These are phyloP conservation scores for Cheiracanthium punctorium DNA, from an alignment of 2,888 invertebrate species.

Conservation along the genomic window DNA sequence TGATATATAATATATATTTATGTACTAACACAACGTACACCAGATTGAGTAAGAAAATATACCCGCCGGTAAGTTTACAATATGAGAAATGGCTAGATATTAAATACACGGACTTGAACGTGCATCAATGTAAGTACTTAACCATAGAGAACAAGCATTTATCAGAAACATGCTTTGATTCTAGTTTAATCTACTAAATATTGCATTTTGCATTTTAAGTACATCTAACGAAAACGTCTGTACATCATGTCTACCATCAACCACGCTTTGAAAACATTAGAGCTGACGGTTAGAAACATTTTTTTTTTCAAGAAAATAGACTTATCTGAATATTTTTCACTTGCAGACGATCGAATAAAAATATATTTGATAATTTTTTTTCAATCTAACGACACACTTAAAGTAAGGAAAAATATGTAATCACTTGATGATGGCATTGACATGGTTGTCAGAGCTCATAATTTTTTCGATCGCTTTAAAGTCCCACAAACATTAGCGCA, in stretches of 20 bases:
- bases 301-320: background rate
- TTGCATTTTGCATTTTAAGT: conserved; percentile 40
- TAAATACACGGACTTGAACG: conserved; percentile 58
- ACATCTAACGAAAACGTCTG: conserved; percentile 20
- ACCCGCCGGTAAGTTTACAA: conserved; percentile 65
- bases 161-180: conserved; percentile 44
- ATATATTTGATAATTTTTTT: background rate
- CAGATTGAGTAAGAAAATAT: conserved; percentile 70
- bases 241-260: background rate
- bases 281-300: background rate
- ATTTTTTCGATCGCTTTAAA: background rate
- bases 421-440: background rate
- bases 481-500: background rate
- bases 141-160: conserved; percentile 53
- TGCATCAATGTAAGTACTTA: conserved; percentile 57
- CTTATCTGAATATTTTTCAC: background rate
- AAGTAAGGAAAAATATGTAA: background rate
- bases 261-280: background rate
- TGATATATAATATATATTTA: conserved; percentile 68
- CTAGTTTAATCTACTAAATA: conserved; percentile 22
- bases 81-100: conserved; percentile 66
- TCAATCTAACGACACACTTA: background rate
- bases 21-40: conserved; percentile 67
- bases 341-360: background rate
- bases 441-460: background rate